phyloP scores from a whole-genome alignment of 35 echinoderm and acorn worm species.

The Holothuria glaberrima region DNA sequence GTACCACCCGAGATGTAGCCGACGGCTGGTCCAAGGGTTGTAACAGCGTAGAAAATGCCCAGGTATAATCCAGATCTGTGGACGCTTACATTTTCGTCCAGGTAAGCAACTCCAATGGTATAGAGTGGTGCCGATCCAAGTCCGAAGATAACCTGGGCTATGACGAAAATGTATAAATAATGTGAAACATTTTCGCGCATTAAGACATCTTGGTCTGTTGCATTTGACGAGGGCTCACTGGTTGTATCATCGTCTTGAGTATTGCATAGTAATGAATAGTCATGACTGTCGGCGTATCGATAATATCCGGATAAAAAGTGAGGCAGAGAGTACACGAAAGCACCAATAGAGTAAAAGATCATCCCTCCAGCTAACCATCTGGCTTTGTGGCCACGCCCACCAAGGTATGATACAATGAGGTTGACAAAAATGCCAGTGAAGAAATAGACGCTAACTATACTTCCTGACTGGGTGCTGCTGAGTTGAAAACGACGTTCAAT shows the following conservation, averaged over 20 bases:
- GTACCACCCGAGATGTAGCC: conserved; percentile 66
- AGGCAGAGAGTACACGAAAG: conserved; percentile 64
- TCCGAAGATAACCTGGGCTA: conserved; percentile 47
- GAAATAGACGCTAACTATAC: conserved; percentile 65
- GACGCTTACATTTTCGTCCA: conserved; percentile 62
- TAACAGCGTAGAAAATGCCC: conserved; percentile 60
- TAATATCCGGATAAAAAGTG: conserved; percentile 67
- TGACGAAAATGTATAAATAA: conserved; percentile 68
- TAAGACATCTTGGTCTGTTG: background rate
- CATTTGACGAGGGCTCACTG: background rate
- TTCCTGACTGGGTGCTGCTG: conserved; percentile 52
- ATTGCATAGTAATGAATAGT: conserved; percentile 50
- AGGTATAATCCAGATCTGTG: conserved; percentile 59
- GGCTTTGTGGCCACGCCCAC: conserved; percentile 75
- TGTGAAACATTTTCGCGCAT: background rate
- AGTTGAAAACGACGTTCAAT: conserved; percentile 78
- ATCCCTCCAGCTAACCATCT: conserved; percentile 51
- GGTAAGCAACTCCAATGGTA: conserved; percentile 56
- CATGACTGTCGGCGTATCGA: conserved; percentile 27
- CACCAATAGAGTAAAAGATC: conserved; percentile 59
- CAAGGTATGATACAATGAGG: conserved; percentile 70
- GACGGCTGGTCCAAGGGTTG: conserved; percentile 68
- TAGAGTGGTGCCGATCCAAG: conserved; percentile 65
- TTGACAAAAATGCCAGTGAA: conserved; percentile 64
- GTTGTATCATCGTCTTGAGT: background rate